Conservation (phyloP, 1,140 invertebrate genomes). For the Drosophila carrolli region DNA sequence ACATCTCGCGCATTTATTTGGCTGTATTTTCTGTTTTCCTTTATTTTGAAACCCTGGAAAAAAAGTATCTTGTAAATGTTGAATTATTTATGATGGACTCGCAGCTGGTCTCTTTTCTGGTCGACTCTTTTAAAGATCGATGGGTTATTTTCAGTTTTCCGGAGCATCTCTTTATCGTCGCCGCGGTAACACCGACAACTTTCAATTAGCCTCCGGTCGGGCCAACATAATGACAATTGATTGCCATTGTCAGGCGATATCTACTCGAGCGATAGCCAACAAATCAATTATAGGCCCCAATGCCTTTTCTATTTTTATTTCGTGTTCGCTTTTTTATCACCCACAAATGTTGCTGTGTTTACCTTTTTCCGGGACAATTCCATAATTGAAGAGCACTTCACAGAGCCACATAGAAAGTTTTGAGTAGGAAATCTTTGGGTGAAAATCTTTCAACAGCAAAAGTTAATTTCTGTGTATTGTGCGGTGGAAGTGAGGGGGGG, state of each 20-base stretch:
- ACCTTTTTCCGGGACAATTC: constrained; percentile 49
- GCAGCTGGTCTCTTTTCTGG: constrained; percentile 8
- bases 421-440: constrained; percentile 64
- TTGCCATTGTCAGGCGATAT: constrained; percentile 72
- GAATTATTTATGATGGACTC: constrained; percentile 75
- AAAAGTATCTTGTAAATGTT: constrained; percentile 71
- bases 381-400: constrained; percentile 54
- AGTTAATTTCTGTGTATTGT: constrained; percentile 68
- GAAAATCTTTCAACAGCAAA: constrained; percentile 62
- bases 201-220: constrained; percentile 68
- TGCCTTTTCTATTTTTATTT: constrained; percentile 2
- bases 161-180: constrained; percentile 4
- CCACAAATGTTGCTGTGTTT: constrained; percentile 38
- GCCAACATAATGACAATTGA: constrained; percentile 73
- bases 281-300: constrained; percentile 69
- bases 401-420: constrained; percentile 48
- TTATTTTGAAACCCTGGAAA: constrained; percentile 17
- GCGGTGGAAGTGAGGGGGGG: neutral
- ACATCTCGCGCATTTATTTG: constrained; percentile 35
- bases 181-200: constrained; percentile 50
- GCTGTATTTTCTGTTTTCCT: neutral
- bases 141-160: constrained; percentile 41
- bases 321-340: constrained; percentile 31
- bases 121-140: constrained; percentile 40
- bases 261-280: constrained; percentile 42